Base-by-base conservation (phyloP, 1,140 invertebrate genomes). In the Sinonovacula constricta region DNA sequence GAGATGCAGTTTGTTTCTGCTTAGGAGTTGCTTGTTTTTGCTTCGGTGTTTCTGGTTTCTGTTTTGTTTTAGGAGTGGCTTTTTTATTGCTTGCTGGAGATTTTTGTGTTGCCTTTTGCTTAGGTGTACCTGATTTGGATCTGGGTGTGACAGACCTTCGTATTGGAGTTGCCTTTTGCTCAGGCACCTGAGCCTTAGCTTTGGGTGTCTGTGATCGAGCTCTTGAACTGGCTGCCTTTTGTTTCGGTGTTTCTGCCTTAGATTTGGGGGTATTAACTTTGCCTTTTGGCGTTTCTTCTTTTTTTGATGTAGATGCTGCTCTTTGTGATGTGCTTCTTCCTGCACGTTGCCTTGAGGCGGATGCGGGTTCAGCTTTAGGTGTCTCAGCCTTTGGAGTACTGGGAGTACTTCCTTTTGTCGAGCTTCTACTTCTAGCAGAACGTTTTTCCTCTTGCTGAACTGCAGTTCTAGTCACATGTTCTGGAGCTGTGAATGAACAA, bases 371-470 rank as follows among this genome's bases (percentile, higher is more conserved):
- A 18, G 39, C 24, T 28, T n/a, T 34, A 36, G 67, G 53, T 36
- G 71, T 49, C 36, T 54, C 54, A 53, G 71, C 59, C 36, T 15
- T 45, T 15, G 59, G 51, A 12, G 71, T 65, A 14, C 57, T n/a
- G 10, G 71, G 54, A 54, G n/a, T 45, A 18, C 39, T 45, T 7
- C 7, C 39, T 45, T 45, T 45, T 45, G 39, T 10, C 7, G 39
- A 10, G 18, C 56, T 78, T 28, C 75, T 78, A 26, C 51, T 18
- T 22, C 63, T 67, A 51, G 49, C 60, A 24, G 34, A 51, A 28
- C 69, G 68, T 22, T 57, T 18, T 30, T 78, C 75, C 30, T 53
- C 75, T 69, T 78, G 65, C 63, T 78, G 65, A 1, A 69, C 66
- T 2, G 68, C 66, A 62, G 67, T 62, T 39, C 66, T 68, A 26